Conservation (phyloP, 2,797 vertebrate genomes). For the Liparis tanakae region DNA sequence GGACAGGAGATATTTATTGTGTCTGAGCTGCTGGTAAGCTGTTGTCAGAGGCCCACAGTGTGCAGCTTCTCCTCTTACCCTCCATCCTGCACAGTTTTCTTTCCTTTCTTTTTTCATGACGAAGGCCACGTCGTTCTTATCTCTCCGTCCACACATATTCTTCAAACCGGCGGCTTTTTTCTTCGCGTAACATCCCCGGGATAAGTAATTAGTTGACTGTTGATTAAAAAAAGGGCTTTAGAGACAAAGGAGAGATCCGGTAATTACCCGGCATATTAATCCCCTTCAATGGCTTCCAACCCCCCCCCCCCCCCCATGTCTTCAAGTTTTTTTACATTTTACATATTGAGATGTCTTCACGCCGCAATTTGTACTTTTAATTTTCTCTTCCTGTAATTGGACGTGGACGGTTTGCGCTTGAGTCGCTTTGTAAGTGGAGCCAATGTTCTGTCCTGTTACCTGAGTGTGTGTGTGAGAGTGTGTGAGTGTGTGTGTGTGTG, state of each 20-base stretch:
- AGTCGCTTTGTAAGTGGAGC: constrained; percentile 65
- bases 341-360: constrained; percentile 72
- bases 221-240: constrained; percentile 77
- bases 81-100: constrained; percentile 26
- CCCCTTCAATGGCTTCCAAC: constrained; percentile 69
- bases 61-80: not conserved
- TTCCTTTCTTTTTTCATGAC: constrained; percentile 6
- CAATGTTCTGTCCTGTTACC: constrained; percentile 28
- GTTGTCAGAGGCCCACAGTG: constrained; percentile 36
- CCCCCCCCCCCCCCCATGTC: constrained; percentile 54
- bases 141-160: constrained; percentile 46
- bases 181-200: constrained; percentile 50
- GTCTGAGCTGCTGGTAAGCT: constrained; percentile 54
- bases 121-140: constrained; percentile 40
- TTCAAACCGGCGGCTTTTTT: constrained; percentile 55
- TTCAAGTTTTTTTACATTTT: constrained; percentile 77
- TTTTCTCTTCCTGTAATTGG: constrained; percentile 73
- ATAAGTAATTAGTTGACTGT: constrained; percentile 79
- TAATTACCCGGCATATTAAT: constrained; percentile 83
- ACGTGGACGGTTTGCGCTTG: constrained; percentile 69
- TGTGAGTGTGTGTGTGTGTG: too few species aligned
- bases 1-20: constrained; percentile 60
- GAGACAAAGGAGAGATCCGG: constrained; percentile 72
- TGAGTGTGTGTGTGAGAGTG: too few species aligned
- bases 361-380: constrained; percentile 80